These are phyloP conservation scores for Theretra japonica DNA, from an alignment of 2,888 invertebrate genomes.

Conservation along the genomic window DNA sequence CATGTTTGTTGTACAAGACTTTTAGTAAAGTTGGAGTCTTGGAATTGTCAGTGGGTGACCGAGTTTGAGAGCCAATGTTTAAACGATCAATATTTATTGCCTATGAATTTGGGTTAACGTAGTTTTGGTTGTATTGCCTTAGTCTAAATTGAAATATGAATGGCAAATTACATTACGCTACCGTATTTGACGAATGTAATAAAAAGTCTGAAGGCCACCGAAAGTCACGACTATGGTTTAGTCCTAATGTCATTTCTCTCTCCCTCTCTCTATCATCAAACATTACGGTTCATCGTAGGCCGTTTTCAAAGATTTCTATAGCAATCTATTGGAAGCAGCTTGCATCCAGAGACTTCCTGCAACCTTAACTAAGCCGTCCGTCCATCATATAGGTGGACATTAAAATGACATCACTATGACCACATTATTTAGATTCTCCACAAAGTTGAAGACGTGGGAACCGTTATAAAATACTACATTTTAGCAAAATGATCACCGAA, in stretches of 20 bases:
- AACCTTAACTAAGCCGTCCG: too few species aligned
- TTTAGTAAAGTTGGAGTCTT: slow-evolving; percentile 1
- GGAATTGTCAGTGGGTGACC: slow-evolving; percentile 6
- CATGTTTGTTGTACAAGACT: slow-evolving; percentile 13
- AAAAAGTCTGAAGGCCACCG: too few species aligned
- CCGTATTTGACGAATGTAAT: background rate
- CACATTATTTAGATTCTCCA: too few species aligned
- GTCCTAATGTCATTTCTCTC: too few species aligned
- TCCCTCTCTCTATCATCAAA: too few species aligned
- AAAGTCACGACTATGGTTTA: too few species aligned
- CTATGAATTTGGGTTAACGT: background rate
- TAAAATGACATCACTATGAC: too few species aligned
- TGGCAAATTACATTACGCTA: background rate
- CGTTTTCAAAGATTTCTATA: too few species aligned
- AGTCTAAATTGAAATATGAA: background rate
- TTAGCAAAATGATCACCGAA: background rate
- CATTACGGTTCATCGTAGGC: too few species aligned
- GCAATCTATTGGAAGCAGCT: too few species aligned
- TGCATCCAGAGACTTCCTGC: too few species aligned
- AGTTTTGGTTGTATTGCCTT: background rate
- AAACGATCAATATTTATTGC: background rate
- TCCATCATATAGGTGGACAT: too few species aligned
- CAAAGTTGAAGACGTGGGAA: background rate
- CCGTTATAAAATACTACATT: background rate
- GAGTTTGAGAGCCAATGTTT: background rate